These are phyloP conservation scores for Cyprinodon diabolis DNA, from an alignment of 2,797 vertebrate genomes.

Conservation along the genomic window DNA sequence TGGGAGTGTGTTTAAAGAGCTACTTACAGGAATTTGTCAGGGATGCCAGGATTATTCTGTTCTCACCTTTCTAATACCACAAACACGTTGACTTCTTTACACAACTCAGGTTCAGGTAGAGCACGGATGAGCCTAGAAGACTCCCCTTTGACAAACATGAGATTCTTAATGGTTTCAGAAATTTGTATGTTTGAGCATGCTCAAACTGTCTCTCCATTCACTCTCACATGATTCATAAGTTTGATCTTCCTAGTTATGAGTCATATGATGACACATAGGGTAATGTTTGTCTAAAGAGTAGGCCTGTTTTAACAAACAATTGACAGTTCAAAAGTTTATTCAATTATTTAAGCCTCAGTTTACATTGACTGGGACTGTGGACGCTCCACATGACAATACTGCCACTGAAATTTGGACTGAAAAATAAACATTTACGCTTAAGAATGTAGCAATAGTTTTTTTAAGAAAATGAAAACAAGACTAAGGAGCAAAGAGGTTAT, in stretches of 20 bases:
- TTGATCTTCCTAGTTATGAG: slow-evolving; percentile 15
- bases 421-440: neutral
- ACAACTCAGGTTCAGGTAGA: neutral
- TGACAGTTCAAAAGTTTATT: slow-evolving; percentile 25
- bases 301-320: slow-evolving; percentile 5
- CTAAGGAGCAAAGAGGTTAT: neutral
- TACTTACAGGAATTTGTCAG: slow-evolving; percentile 2
- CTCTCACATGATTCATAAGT: slow-evolving; percentile 46
- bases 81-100: neutral
- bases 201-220: slow-evolving; percentile 22
- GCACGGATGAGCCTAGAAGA: neutral
- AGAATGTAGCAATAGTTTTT: neutral
- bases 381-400: neutral
- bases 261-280: slow-evolving; percentile 21
- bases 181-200: slow-evolving; percentile 20
- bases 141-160: slow-evolving; percentile 16
- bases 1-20: slow-evolving; percentile 20
- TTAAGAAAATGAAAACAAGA: neutral
- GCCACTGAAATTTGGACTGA: neutral
- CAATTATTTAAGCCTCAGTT: neutral
- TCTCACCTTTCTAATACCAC: slow-evolving; percentile 25
- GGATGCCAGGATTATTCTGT: slow-evolving; percentile 9
- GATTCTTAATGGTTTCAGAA: slow-evolving; percentile 15
- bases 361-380: neutral
- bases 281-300: slow-evolving; percentile 26